Conservation (phyloP, 2,113 vertebrate species). For the Holacanthus passer region DNA sequence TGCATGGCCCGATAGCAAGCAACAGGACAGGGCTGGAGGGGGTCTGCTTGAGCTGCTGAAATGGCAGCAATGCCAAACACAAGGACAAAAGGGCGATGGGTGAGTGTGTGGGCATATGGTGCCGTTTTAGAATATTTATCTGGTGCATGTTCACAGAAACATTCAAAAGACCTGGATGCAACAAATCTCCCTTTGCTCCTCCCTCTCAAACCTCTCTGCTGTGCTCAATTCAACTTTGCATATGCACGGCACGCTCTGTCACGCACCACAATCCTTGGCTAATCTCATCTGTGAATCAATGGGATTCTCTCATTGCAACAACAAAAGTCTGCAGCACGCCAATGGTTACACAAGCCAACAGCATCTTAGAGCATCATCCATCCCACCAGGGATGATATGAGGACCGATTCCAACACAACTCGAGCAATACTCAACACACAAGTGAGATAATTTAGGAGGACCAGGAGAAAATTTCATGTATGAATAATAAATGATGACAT, state of each 20-base stretch:
- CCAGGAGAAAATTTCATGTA: background rate
- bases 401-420: constrained; percentile 8
- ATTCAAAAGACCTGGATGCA: background rate
- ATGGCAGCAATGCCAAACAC: constrained; percentile 27
- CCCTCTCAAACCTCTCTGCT: constrained; percentile 6
- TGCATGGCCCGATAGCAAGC: constrained; percentile 44
- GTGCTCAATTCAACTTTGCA: constrained; percentile 5
- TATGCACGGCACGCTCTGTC: background rate
- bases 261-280: constrained; percentile 27
- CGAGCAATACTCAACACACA: background rate
- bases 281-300: constrained; percentile 52
- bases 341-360: constrained; percentile 25
- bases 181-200: background rate
- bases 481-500: constrained; percentile 23
- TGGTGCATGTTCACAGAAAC: background rate
- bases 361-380: constrained; percentile 24
- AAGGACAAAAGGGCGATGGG: constrained; percentile 30
- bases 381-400: constrained; percentile 12
- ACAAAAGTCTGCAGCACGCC: constrained; percentile 9
- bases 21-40: constrained; percentile 29
- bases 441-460: background rate
- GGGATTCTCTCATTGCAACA: constrained; percentile 19
- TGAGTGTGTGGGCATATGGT: constrained; percentile 39
- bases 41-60: constrained; percentile 20
- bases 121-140: constrained; percentile 31